These are phyloP conservation scores for Drosophila diplacantha DNA, from an alignment of 2,888 invertebrate genomes.

Conservation along the genomic window DNA sequence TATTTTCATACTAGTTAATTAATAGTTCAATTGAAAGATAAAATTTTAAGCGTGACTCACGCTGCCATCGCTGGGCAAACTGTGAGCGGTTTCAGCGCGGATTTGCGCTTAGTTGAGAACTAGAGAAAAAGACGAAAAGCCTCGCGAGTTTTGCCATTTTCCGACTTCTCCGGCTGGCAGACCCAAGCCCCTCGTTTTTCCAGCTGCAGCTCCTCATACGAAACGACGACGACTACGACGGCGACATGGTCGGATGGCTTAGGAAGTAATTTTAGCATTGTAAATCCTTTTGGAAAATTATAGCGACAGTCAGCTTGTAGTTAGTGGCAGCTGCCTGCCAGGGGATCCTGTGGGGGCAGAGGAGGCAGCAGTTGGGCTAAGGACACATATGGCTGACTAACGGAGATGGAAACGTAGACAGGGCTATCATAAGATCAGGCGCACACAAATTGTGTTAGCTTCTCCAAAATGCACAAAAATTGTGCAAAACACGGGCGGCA, in stretches of 20 bases:
- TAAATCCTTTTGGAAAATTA: conserved; percentile 71
- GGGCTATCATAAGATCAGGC: conserved; percentile 63
- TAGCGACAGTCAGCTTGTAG: conserved; percentile 71
- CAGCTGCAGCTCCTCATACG: conserved; percentile 42
- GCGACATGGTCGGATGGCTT: conserved; percentile 70
- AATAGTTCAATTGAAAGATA: too few species aligned
- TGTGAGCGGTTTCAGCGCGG: conserved; percentile 56
- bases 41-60: conserved; percentile 5
- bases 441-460: conserved; percentile 61
- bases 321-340: conserved; percentile 59
- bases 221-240: conserved; percentile 60
- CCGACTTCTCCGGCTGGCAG: conserved; percentile 22
- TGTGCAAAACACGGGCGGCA: conserved; percentile 36
- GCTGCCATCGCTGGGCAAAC: conserved; percentile 14
- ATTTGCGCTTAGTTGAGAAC: conserved; percentile 63
- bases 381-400: conserved; percentile 25
- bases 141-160: conserved; percentile 38
- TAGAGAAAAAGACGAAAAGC: conserved; percentile 39
- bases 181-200: neutral
- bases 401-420: conserved; percentile 21
- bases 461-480: conserved; percentile 57
- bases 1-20: neutral
- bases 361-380: neutral
- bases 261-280: conserved; percentile 72
- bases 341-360: neutral